Percentiles rank a stretch among this genome's conserved stretches.
These are phyloP conservation scores for Pachypeltis micranthus DNA, from an alignment of 1,140 invertebrate genomes.

Conservation along the genomic window DNA sequence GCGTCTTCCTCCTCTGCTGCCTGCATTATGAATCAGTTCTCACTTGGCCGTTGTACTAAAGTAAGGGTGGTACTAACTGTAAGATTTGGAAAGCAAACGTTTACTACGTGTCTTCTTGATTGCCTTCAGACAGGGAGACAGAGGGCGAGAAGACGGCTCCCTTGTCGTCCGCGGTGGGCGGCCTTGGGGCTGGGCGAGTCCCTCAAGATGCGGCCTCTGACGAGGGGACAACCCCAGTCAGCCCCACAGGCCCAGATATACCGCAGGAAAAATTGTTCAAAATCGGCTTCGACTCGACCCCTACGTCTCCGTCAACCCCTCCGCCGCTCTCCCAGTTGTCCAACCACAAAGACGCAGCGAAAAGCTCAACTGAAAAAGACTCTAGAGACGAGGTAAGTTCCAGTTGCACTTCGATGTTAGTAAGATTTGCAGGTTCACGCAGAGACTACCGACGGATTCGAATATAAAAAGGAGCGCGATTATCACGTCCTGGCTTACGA, in stretches of 20 bases:
- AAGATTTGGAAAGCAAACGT: too few species aligned
- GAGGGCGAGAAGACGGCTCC: constrained; percentile 19
- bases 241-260: neutral
- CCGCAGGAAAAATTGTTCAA: constrained; percentile 1
- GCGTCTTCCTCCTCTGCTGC: too few species aligned
- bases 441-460: too few species aligned
- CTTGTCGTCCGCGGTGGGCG: constrained; percentile 15
- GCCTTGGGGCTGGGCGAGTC: constrained; percentile 13
- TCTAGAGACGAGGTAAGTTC: constrained; percentile 13
- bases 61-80: too few species aligned
- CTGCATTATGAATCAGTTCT: too few species aligned
- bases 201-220: constrained; percentile 2
- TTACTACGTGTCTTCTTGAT: neutral
- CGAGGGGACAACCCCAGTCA: constrained; percentile 4
- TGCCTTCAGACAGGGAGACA: constrained; percentile 3
- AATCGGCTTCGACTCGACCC: constrained; percentile 6
- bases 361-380: neutral
- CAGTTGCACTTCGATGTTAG: too few species aligned
- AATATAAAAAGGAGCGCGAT: too few species aligned
- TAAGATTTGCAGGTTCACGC: too few species aligned
- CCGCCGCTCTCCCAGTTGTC: neutral
- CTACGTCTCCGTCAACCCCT: neutral
- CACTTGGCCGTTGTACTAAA: too few species aligned
- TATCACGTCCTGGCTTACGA: too few species aligned
- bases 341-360: neutral